These are phyloP conservation scores for Diabrotica balteata DNA, from an alignment of 2,888 invertebrate genomes.

Conservation along the genomic window DNA sequence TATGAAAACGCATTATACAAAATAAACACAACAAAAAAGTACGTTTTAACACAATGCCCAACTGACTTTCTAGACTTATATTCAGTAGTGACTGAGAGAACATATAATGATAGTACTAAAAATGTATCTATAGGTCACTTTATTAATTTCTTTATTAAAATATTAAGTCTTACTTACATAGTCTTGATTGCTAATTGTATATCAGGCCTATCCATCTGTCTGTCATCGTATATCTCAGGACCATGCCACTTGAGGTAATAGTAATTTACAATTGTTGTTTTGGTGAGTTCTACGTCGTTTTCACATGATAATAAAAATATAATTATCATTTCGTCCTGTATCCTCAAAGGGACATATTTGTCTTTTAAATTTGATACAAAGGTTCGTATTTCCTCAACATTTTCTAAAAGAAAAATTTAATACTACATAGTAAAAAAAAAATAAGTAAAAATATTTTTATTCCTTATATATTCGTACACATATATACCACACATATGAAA, in stretches of 20 bases:
- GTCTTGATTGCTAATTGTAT: conserved; percentile 32
- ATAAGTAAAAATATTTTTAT: no score
- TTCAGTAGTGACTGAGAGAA: no score
- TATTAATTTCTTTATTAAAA: background rate
- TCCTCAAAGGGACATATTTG: conserved; percentile 53
- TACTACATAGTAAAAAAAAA: no score
- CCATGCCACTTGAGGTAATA: conserved; percentile 66
- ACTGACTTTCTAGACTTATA: no score
- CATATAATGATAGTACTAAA: no score
- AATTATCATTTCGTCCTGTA: conserved; percentile 68
- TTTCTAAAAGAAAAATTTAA: conserved; percentile 11
- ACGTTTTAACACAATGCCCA: no score
- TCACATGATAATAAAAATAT: conserved; percentile 73
- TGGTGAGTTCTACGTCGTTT: conserved; percentile 66
- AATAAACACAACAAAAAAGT: no score
- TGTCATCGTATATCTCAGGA: conserved; percentile 70
- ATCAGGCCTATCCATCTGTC: conserved; percentile 56
- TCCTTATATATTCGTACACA: background rate
- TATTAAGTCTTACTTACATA: conserved; percentile 24
- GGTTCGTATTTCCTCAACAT: conserved; percentile 37
- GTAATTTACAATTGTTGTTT: conserved; percentile 70
- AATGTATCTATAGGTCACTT: no score
- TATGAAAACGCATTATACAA: no score
- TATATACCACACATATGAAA: no score
- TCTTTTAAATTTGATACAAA: conserved; percentile 41